phyloP scores from a whole-genome alignment of 1,140 invertebrate species.

The Diorhabda sublineata region DNA sequence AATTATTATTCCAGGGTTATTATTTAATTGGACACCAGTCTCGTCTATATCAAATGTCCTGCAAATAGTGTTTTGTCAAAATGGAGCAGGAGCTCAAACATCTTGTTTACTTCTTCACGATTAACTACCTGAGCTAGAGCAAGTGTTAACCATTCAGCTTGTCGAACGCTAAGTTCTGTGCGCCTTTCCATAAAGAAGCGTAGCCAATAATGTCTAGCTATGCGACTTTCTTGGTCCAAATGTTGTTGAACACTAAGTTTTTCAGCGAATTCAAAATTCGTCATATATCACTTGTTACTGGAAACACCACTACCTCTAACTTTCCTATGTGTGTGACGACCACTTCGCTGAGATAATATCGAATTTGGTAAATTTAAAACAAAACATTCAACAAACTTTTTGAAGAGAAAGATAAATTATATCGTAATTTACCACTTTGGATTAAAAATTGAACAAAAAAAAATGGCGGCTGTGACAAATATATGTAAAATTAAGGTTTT shows the following conservation, averaged over 20 bases:
- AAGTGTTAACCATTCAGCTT: neutral
- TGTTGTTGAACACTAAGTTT: constrained; percentile 10
- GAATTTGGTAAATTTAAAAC: too few species aligned
- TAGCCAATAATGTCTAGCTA: neutral
- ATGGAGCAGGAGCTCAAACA: neutral
- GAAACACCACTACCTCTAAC: too few species aligned
- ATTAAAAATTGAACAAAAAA: too few species aligned
- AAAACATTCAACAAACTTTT: too few species aligned
- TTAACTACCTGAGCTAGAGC: neutral
- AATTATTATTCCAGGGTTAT: neutral
- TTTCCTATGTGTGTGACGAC: too few species aligned
- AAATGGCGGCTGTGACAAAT: too few species aligned
- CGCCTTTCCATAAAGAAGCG: too few species aligned
- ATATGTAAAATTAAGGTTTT: too few species aligned
- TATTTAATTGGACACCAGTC: neutral
- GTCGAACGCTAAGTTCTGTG: neutral
- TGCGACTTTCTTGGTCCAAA: constrained; percentile 18
- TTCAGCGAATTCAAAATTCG: constrained; percentile 7
- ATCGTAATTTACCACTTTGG: too few species aligned
- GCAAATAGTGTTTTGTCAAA: neutral
- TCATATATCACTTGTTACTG: neutral
- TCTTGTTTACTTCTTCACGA: neutral
- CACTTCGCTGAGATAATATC: too few species aligned
- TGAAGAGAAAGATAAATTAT: too few species aligned
- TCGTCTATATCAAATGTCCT: neutral